Base-by-base conservation (phyloP, 2,888 invertebrate genomes). In the Arge pagana region DNA sequence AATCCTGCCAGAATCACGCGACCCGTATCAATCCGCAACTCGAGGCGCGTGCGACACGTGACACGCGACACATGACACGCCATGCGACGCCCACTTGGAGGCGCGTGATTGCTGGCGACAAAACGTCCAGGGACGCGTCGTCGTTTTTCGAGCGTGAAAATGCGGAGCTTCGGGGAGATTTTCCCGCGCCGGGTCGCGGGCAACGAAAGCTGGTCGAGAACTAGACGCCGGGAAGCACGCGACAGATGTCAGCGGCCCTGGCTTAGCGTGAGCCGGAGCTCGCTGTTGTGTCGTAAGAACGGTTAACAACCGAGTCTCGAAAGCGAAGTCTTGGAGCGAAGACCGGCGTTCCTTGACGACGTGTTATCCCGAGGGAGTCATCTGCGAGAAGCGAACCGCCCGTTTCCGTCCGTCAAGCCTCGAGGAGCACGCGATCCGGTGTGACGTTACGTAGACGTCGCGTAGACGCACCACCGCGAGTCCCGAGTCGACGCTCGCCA, bases 1-100 rank as follows among this genome's bases (percentile, higher is more conserved):
- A 45, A 35, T 33, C 33, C 30, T 19, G 33, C 13, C 21, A 23
- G 21, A 31, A 45, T 45, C 45, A 49, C 52, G 52, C 48, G 36
- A 51, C 35, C 55, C 53, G 50, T 50, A 54, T 54, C 57, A 53
- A 57, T 56, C 53, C 21, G 40, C 50, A n/a, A n/a, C 45, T 35
- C 23, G 23, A 23, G 52, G 60, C 62, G 64, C 67, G 70, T 68
- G 70, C 65, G 67, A 70, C 59, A 61, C 55, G 60, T 60, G 33
- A 45, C 62, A 63, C 55, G 53, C 51, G 52, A 50, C 48, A 49
- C 19, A 40, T 45, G 54, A 51, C 48, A 45, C 45, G 45, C 45
- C 45, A 45, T 35, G 50, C 48, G 23, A 48, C 37, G 40, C 54
- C 57, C 62, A 57, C 65, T 66, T 64, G 65, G 62, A 61, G 61